Base-by-base conservation (phyloP, 2,888 invertebrate species). In the Timandra comae region DNA sequence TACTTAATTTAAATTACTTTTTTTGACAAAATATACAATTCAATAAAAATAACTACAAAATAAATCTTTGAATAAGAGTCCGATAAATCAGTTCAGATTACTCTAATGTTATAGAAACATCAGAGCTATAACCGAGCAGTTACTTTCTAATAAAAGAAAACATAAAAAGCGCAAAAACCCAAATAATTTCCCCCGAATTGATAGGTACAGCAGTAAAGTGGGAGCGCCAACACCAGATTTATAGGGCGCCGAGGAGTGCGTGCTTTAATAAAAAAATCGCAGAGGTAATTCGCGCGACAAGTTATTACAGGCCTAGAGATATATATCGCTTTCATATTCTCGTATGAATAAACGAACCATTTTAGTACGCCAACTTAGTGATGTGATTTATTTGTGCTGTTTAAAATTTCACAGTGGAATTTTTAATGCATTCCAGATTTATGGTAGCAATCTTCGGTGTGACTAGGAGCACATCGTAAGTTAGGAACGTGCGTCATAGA, bases 241-340 rank as follows among this genome's bases (percentile, higher is more conserved):
- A 84, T 81, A 69, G 64, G 81, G 79, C 81, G 80, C 80, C 80
- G 66, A 59, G 54, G 60, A 65, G 69, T 73, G 78, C 69, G 79
- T 75, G 74, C 70, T 71, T 77, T 74, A 72, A 77, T 77, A 80
- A 80, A 81, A 79, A 74, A 74, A 77, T 65, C 73, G 71, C 70
- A 73, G 72, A 79, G 80, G 84, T 82, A 80, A 81, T 78, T 80
- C 75, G 56, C 65, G 67, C 67, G 70, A 78, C 76, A 80, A 78
- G 69, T 82, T 84, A 82, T 79, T 74, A 71, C 79, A 43, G 52
- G 47, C 56, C 66, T 66, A 62, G 63, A 70, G 68, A 73, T 74
- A 78, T 78, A 71, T 76, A 70, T 61, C 66, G 57, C 56, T 64
- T 65, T 67, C 68, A 66, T 69, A 67, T 65, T 66, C 67, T 58